Percentiles rank a stretch among this genome's conserved stretches.
Conservation (phyloP, 2,888 invertebrate species). For the Chironomus tentans region DNA sequence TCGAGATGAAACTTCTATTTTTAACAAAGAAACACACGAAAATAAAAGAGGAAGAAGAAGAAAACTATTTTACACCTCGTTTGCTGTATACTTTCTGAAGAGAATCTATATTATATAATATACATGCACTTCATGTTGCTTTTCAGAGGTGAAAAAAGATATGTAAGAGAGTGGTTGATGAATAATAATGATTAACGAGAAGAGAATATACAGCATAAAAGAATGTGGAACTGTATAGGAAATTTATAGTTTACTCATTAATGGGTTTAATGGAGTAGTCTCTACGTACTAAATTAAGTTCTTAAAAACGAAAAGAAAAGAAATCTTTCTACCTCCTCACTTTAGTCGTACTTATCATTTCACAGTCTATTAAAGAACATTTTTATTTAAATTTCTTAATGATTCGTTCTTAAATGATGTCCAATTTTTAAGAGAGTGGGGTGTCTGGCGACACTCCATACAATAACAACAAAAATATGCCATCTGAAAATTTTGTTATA, state of each 20-base stretch:
- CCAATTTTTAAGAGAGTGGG: too few relatives aligned
- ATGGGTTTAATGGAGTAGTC: background rate
- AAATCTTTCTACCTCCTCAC: background rate
- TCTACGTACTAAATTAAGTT: background rate
- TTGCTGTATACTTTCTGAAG: background rate
- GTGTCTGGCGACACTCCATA: too few relatives aligned
- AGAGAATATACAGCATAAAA: background rate
- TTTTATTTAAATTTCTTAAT: background rate
- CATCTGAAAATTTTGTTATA: too few relatives aligned
- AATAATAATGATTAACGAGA: slow-evolving; percentile 12
- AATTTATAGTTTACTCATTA: background rate
- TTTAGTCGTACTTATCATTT: slow-evolving; percentile 9
- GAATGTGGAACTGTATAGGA: background rate
- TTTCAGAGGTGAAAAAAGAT: background rate
- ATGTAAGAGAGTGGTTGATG: background rate
- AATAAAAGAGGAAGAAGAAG: background rate
- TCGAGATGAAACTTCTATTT: background rate
- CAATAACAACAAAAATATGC: too few relatives aligned
- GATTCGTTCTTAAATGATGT: too few relatives aligned
- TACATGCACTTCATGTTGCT: background rate
- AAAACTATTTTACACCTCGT: slow-evolving; percentile 22
- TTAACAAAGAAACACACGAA: background rate
- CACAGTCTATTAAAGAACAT: background rate
- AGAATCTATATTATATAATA: background rate
- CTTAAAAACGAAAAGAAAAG: background rate